These are phyloP conservation scores for Anagrus nilaparvatae DNA, from an alignment of 1,140 invertebrate species.

Conservation along the genomic window DNA sequence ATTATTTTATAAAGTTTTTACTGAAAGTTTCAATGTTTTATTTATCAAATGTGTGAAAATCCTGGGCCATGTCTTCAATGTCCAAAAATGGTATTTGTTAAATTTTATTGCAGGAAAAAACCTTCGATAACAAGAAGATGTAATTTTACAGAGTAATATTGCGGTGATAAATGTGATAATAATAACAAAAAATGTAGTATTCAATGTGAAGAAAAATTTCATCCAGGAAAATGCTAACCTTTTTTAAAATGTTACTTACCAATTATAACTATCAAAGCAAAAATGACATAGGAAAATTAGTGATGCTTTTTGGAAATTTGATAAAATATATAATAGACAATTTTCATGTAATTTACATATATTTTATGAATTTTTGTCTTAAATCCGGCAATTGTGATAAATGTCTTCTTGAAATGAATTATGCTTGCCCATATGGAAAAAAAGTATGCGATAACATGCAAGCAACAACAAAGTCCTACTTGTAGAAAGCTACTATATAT, in stretches of 20 bases:
- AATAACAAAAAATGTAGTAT: constrained; percentile 65
- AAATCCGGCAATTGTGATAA: constrained; percentile 39
- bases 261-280: constrained; percentile 46
- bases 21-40: no score
- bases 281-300: constrained; percentile 27
- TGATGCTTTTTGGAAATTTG: constrained; percentile 54
- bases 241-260: constrained; percentile 46
- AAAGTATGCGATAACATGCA: constrained; percentile 53
- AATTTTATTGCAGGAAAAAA: constrained; percentile 62
- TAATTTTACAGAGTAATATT: constrained; percentile 36
- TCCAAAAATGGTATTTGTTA: constrained; percentile 44
- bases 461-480: constrained; percentile 55
- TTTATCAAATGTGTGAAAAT: no score
- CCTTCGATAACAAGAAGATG: constrained; percentile 17
- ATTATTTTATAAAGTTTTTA: no score
- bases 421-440: constrained; percentile 76
- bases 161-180: constrained; percentile 63
- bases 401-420: constrained; percentile 50
- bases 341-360: constrained; percentile 58
- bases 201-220: constrained; percentile 66
- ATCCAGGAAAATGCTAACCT: constrained; percentile 57
- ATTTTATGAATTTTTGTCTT: constrained; percentile 76
- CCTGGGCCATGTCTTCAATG: constrained; percentile 74
- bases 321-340: constrained; percentile 70
- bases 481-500: constrained; percentile 78